These are phyloP conservation scores for Chironex yamaguchii DNA, from an alignment of 30 jellyfish, hydroid and myxozoan species.

Conservation along the genomic window DNA sequence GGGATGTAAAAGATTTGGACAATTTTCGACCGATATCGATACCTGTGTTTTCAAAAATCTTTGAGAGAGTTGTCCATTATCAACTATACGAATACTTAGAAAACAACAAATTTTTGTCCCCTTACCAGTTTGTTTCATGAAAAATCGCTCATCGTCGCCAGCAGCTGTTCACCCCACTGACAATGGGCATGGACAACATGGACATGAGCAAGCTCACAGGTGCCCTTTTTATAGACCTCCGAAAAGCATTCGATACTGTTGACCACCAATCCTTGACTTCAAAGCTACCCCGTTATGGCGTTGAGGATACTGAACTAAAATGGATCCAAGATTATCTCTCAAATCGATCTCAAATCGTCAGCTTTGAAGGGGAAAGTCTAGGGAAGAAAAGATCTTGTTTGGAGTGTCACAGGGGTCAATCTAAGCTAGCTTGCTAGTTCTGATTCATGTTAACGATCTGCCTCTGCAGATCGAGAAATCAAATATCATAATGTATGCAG, in stretches of 20 bases:
- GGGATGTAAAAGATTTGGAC: conserved; percentile 40
- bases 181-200: conserved; percentile 41
- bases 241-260: conserved; percentile 53
- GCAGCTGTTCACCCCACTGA: conserved; percentile 63
- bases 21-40: conserved; percentile 49
- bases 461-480: conserved; percentile 45
- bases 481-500: conserved; percentile 54
- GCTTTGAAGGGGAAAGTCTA: conserved; percentile 71
- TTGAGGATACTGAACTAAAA: conserved; percentile 45
- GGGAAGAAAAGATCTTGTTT: conserved; percentile 49
- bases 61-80: conserved; percentile 57
- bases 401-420: conserved; percentile 84
- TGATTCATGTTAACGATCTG: conserved; percentile 65
- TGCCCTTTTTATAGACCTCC: conserved; percentile 64
- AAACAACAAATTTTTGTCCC: conserved; percentile 55
- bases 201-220: conserved; percentile 61
- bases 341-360: conserved; percentile 66
- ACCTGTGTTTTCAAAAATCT: conserved; percentile 20
- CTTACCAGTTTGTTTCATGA: conserved; percentile 46
- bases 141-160: conserved; percentile 49
- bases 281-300: conserved; percentile 49
- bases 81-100: conserved; percentile 50
- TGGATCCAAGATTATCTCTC: conserved; percentile 60
- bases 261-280: conserved; percentile 43
- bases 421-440: conserved; percentile 61